Evolutionary conservation across 2,797 vertebrate genomes (phyloP).

Genomic region (Muscicapa comitata): DNA sequence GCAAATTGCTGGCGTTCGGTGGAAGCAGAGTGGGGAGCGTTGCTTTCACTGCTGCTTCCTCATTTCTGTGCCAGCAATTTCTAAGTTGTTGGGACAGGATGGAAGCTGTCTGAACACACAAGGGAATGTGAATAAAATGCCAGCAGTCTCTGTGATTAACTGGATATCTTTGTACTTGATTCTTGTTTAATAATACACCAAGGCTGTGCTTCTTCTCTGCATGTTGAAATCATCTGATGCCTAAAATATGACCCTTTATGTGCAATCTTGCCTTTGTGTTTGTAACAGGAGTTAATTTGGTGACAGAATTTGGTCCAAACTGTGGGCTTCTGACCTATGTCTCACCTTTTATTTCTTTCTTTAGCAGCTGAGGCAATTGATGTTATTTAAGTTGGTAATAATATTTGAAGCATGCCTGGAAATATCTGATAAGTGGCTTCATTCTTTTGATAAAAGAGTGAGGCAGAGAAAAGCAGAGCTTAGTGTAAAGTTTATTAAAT

Average conservation of each 20-base stretch:
- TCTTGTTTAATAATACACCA: not conserved
- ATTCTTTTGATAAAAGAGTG: slow-evolving; percentile 7
- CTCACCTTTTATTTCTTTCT: not conserved
- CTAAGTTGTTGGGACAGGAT: not conserved
- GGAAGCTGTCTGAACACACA: not conserved
- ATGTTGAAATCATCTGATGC: not conserved
- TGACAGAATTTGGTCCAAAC: not conserved
- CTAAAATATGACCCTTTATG: not conserved
- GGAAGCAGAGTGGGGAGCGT: accelerated
- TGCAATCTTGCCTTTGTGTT: not conserved
- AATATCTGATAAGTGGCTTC: slow-evolving; percentile 36
- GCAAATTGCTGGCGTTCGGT: not conserved
- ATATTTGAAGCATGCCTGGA: slow-evolving; percentile 22
- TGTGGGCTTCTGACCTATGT: not conserved
- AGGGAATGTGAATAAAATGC: not conserved
- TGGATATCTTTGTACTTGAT: not conserved
- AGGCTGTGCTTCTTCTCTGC: not conserved
- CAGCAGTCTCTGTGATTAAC: not conserved
- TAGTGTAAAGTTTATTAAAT: slow-evolving; percentile 29
- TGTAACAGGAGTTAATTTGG: not conserved
- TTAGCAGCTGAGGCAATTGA: not conserved
- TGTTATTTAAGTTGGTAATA: not conserved
- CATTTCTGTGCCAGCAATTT: not conserved
- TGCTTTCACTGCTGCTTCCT: not conserved
- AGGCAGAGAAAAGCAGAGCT: not conserved